These are phyloP conservation scores for Clarias batrachus DNA, from an alignment of 2,113 vertebrate genomes.

Conservation along the genomic window DNA sequence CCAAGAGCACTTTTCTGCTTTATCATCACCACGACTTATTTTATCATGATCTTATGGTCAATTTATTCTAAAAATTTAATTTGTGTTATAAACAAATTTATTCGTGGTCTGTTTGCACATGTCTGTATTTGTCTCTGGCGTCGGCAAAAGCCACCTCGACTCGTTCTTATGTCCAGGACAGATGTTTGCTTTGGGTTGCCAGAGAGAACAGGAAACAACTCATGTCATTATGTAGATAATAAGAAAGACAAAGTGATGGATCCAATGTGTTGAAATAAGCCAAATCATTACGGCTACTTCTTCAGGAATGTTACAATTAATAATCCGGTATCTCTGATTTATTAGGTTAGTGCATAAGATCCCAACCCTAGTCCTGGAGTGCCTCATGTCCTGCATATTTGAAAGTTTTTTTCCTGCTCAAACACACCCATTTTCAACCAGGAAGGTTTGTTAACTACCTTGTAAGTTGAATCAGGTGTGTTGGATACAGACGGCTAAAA, in stretches of 20 bases:
- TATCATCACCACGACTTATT: background rate
- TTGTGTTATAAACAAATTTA: background rate
- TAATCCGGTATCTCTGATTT: background rate
- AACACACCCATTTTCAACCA: background rate
- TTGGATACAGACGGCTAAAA: background rate
- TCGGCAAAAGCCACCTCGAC: background rate
- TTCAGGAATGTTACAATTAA: background rate
- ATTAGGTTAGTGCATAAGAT: background rate
- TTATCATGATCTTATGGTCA: background rate
- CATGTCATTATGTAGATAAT: background rate
- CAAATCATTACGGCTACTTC: background rate
- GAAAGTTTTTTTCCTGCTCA: background rate
- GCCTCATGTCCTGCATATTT: background rate
- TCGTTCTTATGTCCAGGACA: background rate
- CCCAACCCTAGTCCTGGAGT: background rate
- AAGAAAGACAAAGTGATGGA: background rate
- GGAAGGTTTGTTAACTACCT: background rate
- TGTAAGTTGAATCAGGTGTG: background rate
- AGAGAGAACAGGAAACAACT: background rate
- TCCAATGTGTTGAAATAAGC: background rate
- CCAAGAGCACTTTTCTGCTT: background rate
- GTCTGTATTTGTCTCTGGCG: background rate
- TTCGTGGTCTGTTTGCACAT: background rate
- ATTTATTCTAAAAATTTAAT: background rate
- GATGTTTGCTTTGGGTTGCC: background rate